Conservation (phyloP, 2,113 vertebrate genomes). For the Poeciliopsis prolifica region DNA sequence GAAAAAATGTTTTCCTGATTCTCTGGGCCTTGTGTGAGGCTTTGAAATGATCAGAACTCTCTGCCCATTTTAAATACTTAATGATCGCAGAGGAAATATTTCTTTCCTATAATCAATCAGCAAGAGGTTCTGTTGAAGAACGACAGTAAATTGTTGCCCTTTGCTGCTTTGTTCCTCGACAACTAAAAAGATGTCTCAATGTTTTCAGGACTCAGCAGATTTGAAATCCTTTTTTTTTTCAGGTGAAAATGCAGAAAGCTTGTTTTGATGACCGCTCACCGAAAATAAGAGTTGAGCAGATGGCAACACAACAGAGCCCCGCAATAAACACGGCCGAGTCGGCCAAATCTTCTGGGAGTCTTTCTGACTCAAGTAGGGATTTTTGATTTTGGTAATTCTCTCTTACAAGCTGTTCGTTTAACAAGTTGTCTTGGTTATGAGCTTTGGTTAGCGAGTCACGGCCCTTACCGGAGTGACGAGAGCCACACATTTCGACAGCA, state of each 20-base stretch:
- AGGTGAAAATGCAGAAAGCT: background rate
- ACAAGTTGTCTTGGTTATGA: background rate
- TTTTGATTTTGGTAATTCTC: background rate
- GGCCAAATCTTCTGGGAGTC: background rate
- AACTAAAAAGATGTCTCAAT: too few relatives aligned
- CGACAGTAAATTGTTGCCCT: too few relatives aligned
- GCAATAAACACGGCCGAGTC: background rate
- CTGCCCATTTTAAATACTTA: too few relatives aligned
- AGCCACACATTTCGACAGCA: background rate
- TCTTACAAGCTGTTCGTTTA: constrained; percentile 2
- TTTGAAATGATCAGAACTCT: too few relatives aligned
- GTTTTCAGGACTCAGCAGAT: background rate
- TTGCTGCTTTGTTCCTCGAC: too few relatives aligned
- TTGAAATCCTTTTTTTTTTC: background rate
- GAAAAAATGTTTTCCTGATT: too few relatives aligned
- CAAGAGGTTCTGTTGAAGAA: too few relatives aligned
- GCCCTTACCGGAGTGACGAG: background rate
- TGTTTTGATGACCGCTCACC: background rate
- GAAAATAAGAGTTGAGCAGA: background rate
- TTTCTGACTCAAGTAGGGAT: background rate
- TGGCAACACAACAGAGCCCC: background rate
- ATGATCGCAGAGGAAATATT: too few relatives aligned
- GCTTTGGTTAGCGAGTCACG: background rate
- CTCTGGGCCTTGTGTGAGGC: too few relatives aligned
- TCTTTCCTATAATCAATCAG: too few relatives aligned